A percentile compares a stretch with the other conserved stretches of the same genome.
Evolutionary conservation across 2,113 vertebrate genomes (phyloP).

Genomic region (Todiramphus chloris): DNA sequence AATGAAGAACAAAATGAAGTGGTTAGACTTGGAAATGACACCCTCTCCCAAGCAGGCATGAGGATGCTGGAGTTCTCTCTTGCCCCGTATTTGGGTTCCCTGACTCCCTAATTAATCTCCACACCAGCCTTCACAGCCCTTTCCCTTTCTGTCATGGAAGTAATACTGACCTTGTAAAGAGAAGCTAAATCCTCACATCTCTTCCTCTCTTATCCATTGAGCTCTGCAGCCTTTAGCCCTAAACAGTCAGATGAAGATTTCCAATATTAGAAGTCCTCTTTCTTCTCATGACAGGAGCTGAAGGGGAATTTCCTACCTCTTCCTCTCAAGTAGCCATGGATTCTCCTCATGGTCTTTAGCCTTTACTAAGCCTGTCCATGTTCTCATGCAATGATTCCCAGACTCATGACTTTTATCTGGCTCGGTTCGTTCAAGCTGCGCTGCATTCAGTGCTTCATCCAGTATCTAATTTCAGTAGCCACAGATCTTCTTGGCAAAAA

Average conservation of each 20-base stretch:
- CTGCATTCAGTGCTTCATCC: neutral
- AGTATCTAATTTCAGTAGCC: neutral
- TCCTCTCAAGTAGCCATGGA: neutral
- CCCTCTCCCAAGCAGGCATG: neutral
- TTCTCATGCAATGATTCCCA: neutral
- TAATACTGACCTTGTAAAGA: neutral
- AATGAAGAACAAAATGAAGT: neutral
- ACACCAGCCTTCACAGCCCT: neutral
- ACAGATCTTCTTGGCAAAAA: constrained; percentile 1
- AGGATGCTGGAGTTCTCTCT: neutral
- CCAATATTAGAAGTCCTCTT: neutral
- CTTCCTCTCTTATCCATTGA: neutral
- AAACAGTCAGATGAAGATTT: neutral
- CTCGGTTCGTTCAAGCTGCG: neutral
- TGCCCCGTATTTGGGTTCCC: neutral
- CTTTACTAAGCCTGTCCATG: neutral
- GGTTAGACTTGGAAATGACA: neutral
- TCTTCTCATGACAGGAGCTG: neutral
- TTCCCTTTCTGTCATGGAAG: neutral
- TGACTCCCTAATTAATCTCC: neutral
- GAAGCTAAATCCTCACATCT: neutral
- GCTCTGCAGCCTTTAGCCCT: neutral
- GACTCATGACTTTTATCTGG: neutral
- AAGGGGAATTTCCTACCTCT: neutral
- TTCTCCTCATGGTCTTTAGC: neutral